Evolutionary conservation across 2,113 vertebrate species (phyloP).

Genomic region (Passer montanus): DNA sequence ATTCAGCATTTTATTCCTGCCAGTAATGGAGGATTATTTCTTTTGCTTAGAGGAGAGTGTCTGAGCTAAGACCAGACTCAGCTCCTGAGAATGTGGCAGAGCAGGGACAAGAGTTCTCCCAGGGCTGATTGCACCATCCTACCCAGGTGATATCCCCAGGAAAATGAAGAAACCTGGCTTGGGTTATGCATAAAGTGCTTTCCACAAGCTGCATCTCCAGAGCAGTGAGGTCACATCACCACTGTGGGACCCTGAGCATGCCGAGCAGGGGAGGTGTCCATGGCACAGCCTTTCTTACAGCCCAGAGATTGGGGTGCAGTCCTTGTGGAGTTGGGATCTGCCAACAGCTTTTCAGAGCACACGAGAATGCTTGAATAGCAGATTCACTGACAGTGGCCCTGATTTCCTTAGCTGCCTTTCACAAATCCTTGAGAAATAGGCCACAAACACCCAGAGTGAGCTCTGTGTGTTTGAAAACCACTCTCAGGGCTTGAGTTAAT

Average conservation of each 20-base stretch:
- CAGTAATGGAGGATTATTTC: background rate
- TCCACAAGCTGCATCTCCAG: background rate
- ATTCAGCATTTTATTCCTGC: background rate
- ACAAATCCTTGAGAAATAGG: background rate
- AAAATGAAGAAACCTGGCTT: background rate
- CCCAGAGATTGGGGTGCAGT: background rate
- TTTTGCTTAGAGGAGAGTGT: background rate
- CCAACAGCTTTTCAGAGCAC: background rate
- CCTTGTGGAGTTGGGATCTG: background rate
- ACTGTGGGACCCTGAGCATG: background rate
- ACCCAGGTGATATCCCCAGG: background rate
- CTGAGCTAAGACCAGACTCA: background rate
- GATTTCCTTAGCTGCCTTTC: background rate
- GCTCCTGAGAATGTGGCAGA: background rate
- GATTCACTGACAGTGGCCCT: background rate
- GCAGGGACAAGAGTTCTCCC: background rate
- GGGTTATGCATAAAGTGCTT: background rate
- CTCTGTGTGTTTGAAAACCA: background rate
- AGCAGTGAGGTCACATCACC: background rate
- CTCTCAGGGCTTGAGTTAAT: background rate
- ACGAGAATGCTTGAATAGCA: fast-evolving
- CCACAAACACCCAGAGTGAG: background rate
- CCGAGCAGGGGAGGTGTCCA: background rate
- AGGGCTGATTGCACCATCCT: background rate
- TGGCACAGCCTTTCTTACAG: background rate